A percentile compares a stretch with the other conserved stretches of the same genome.
Conservation (phyloP, 1,140 invertebrate genomes). For the Bombus superbus region DNA sequence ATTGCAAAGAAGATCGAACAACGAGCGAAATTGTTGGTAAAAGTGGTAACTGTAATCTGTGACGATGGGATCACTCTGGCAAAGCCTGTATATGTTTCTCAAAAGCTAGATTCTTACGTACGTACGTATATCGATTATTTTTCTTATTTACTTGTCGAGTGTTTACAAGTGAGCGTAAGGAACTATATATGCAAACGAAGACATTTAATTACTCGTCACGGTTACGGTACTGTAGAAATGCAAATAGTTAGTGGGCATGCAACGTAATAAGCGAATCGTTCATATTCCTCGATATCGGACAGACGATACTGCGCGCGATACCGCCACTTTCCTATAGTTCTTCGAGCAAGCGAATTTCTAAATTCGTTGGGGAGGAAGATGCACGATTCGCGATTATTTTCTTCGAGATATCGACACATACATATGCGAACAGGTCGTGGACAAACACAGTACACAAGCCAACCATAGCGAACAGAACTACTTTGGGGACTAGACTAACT, state of each 20-base stretch:
- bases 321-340: rapidly evolving
- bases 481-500: not conserved
- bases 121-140: slow-evolving; percentile 16
- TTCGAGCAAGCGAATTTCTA: no score
- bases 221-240: slow-evolving; percentile 54
- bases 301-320: not conserved
- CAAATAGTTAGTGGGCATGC: slow-evolving; percentile 63
- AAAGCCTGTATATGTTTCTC: slow-evolving; percentile 82
- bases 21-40: slow-evolving; percentile 21
- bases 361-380: slow-evolving; percentile 18
- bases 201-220: slow-evolving; percentile 37
- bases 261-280: slow-evolving; percentile 33
- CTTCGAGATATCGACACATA: slow-evolving; percentile 16
- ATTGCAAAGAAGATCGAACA: not conserved
- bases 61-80: slow-evolving; percentile 33
- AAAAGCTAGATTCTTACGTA: slow-evolving; percentile 31
- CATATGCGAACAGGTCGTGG: slow-evolving; percentile 55
- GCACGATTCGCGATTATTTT: slow-evolving; percentile 21
- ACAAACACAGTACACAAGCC: slow-evolving; percentile 45
- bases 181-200: slow-evolving; percentile 40
- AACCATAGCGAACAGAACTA: slow-evolving; percentile 37
- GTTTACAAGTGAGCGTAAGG: slow-evolving; percentile 52
- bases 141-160: slow-evolving; percentile 27
- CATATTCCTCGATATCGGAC: not conserved
- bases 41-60: slow-evolving; percentile 16